These are phyloP conservation scores for Microcebus lehilahytsara DNA, from an alignment of 2,113 vertebrate species.

Conservation along the genomic window DNA sequence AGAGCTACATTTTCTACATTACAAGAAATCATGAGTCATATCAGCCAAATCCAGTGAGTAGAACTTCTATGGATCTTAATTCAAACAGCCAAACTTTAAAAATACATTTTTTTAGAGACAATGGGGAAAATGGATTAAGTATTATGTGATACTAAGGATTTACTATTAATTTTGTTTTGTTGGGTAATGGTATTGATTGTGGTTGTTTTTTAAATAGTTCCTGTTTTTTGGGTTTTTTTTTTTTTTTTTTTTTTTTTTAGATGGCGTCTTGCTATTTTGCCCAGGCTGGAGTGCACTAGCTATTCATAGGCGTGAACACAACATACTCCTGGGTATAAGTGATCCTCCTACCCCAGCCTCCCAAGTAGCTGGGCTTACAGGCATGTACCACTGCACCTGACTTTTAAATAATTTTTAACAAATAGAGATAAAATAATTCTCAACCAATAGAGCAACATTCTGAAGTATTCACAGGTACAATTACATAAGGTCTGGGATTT, in stretches of 20 bases:
- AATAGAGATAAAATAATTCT: not conserved
- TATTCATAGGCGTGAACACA: too few relatives aligned
- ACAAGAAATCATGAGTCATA: not conserved
- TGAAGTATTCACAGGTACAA: not conserved
- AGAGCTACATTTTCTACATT: not conserved
- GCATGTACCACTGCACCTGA: too few relatives aligned
- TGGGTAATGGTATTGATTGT: not conserved
- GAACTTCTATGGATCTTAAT: not conserved
- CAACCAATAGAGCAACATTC: not conserved
- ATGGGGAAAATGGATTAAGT: not conserved
- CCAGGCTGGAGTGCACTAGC: too few relatives aligned
- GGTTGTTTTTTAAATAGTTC: not conserved
- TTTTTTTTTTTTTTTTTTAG: too few relatives aligned
- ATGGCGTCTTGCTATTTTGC: too few relatives aligned
- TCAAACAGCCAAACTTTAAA: not conserved
- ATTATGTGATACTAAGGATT: not conserved
- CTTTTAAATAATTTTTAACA: not conserved
- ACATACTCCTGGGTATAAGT: too few relatives aligned
- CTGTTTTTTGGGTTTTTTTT: too few relatives aligned
- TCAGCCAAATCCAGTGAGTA: not conserved
- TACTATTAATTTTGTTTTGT: not conserved
- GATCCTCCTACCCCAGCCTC: too few relatives aligned
- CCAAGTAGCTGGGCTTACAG: too few relatives aligned
- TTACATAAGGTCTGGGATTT: not conserved
- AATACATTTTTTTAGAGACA: not conserved